Evolutionary conservation across 1,140 invertebrate genomes (phyloP), one percentile per base, ranked within the genome.

Genomic region (Leptopilina boulardi): DNA sequence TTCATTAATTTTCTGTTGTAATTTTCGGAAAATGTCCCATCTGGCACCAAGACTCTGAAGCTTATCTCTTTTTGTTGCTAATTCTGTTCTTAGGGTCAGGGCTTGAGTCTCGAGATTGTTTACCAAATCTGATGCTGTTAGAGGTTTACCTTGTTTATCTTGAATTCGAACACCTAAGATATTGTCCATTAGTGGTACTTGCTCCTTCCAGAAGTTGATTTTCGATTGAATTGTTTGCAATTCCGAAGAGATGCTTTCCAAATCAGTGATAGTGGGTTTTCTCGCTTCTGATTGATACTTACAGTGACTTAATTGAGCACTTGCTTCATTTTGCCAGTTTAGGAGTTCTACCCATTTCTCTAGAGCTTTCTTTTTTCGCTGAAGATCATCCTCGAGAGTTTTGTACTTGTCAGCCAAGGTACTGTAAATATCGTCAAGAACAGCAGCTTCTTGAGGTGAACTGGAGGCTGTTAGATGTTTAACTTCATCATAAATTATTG

Each of bases 281-380:
- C 93, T 93, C 11, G 95, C 94, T 71, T 96, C 94, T 11, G 96
- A 89, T 88, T 96, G 94, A 82, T 96, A 96, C 83, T 96, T 94
- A 47, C 96, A 92, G 81, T 97, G 95, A 75, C 94, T 93, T 71
- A 98, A 86, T 83, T 96, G 95, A 81, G 95, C 95, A 76, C 93
- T 94, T n/a, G 94, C 94, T 78, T 97, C 96, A 78, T 95, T 93
- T 79, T 95, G 94, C 95, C 96, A 97, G 76, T 94, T 94, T 15
- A 96, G 86, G 30, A 98, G 92, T 80, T 97, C 95, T 1, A 93
- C 93, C 96, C 97, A 98, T 80, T 96, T 96, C 86, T 97, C 94
- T 23, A 98, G 90, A 18, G 93, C 92, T 0, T 91, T 92, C 88
- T 95, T 96, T 86, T 96, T 96, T 79, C 94, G 92, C 83, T 93